Evolutionary conservation across 92 coral and sea anemone genomes (phyloP).

Genomic region (Bergia puertoricense): DNA sequence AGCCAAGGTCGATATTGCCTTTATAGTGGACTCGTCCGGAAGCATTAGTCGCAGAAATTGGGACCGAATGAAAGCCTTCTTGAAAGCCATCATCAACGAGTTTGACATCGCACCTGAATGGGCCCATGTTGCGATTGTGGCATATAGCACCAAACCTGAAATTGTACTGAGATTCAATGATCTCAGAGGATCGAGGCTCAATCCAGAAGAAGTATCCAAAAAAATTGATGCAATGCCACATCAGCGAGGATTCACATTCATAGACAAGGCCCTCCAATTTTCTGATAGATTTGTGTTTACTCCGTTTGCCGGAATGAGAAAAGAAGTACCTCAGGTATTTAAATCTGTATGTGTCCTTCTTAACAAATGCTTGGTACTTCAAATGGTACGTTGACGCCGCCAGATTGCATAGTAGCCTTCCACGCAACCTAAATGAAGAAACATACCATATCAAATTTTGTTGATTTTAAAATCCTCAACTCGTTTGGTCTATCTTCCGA

Average conservation of each 20-base stretch:
- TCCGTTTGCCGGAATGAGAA: background rate
- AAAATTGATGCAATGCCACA: background rate
- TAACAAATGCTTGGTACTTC: too few species aligned
- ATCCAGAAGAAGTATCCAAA: background rate
- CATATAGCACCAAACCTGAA: background rate
- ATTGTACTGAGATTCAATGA: background rate
- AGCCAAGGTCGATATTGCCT: constrained; percentile 17
- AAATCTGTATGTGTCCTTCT: background rate
- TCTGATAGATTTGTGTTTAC: background rate
- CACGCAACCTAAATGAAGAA: background rate
- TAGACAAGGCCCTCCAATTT: constrained; percentile 1
- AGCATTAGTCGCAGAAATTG: constrained; percentile 13
- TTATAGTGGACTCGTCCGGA: constrained; percentile 18
- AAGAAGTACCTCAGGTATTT: constrained; percentile 3
- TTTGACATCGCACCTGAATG: background rate
- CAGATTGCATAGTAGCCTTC: background rate
- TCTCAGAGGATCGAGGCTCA: background rate
- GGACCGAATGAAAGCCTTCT: background rate
- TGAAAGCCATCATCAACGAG: background rate
- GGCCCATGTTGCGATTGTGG: constrained; percentile 3
- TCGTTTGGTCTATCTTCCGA: too few species aligned
- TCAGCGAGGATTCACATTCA: constrained; percentile 5
- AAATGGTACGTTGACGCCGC: background rate
- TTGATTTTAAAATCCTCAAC: too few species aligned
- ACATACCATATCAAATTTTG: background rate